phyloP scores from a whole-genome alignment of 2,113 vertebrate genomes.

The Sturnus vulgaris region DNA sequence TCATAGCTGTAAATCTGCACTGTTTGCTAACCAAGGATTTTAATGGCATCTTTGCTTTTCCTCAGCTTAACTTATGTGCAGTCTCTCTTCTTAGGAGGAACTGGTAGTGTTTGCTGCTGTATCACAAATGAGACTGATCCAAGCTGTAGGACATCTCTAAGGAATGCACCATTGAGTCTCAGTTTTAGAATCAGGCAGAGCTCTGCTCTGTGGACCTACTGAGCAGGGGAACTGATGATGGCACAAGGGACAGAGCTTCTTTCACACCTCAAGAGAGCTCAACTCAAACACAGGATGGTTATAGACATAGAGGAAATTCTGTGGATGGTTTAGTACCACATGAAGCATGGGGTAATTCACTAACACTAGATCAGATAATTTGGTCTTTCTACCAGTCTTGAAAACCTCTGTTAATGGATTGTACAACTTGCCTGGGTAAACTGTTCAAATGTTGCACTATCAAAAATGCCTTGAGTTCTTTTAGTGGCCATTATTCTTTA shows the following conservation, averaged over 20 bases:
- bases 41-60: neutral
- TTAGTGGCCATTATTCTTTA: neutral
- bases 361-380: neutral
- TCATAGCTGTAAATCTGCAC: neutral
- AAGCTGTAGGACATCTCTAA: neutral
- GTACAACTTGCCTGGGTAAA: neutral
- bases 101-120: neutral
- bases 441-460: neutral
- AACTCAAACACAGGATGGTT: neutral
- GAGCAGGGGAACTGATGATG: accelerated
- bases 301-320: neutral
- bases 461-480: neutral
- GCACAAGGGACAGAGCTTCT: neutral
- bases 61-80: neutral
- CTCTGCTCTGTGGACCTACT: neutral
- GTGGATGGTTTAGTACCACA: neutral
- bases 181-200: neutral
- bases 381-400: neutral
- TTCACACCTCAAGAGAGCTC: accelerated
- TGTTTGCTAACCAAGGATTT: neutral
- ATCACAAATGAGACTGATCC: neutral
- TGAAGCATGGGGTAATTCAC: neutral
- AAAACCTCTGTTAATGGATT: neutral
- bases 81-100: neutral
- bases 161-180: neutral